Evolutionary conservation across 1,140 invertebrate species (phyloP), one percentile per base, ranked within the genome.

Genomic region (Hyles vespertilio): DNA sequence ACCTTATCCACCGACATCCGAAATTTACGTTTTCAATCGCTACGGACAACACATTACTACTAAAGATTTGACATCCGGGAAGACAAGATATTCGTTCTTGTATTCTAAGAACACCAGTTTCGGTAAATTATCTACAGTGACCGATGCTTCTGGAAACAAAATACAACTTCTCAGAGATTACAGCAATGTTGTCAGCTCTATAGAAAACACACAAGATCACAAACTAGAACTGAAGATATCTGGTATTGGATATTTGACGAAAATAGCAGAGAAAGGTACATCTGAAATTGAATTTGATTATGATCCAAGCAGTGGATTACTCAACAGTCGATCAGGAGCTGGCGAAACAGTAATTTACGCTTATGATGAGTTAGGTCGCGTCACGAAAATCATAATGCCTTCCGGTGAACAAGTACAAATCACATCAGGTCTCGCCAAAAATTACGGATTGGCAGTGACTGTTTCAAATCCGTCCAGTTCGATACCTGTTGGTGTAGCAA

Each of bases 91-190:
- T 82, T 96, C 96, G 33, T 99, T 99, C 90, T 91, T 98, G 2
- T 99, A 99, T 87, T 98, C 95, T 12, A 98, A 98, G 79, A 99
- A 99, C 74, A 98, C 97, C 2, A 97, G 96, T 76, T 98, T 98
- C 74, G 98, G 98, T 1, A 97, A 97, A 81, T 89, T 99, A 22
- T 96, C 95, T 1, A 97, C 95, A 3, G 96, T 99, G 0, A 97
- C 95, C 0, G 97, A 98, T 85, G 95, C 95, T 51, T 96, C 96
- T 10, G 96, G 96, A 10, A 98, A 98, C 79, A 97, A 98, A 89
- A 95, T 98, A 65, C 93, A 96, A 77, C 95, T 99, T 77, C 89
- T 97, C 10, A 91, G 97, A 52, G 97, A 98, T 85, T 97, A 97
- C 74, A 96, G 95, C 74, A 95, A 95, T 71, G 93, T 95, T 34